phyloP scores from a whole-genome alignment of 2,113 vertebrate genomes.

The Erythrocercus mccallii region DNA sequence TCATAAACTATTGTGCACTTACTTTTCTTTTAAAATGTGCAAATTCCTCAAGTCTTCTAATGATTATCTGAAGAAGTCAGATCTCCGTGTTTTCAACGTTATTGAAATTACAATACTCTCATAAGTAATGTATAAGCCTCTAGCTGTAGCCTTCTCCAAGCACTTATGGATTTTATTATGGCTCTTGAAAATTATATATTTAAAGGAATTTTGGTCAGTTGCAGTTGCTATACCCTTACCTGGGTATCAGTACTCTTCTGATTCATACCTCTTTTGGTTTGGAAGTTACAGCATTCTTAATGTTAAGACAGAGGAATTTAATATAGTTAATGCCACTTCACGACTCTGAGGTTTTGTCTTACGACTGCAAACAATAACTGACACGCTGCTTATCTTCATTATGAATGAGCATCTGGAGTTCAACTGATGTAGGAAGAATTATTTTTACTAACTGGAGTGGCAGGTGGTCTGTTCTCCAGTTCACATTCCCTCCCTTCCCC shows the following conservation, averaged over 20 bases:
- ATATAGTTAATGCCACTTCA: background rate
- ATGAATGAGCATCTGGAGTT: background rate
- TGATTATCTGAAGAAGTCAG: background rate
- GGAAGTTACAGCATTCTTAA: background rate
- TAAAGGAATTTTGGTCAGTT: background rate
- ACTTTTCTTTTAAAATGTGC: background rate
- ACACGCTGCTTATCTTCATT: background rate
- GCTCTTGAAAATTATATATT: background rate
- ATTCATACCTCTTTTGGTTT: background rate
- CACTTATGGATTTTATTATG: background rate
- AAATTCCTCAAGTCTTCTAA: background rate
- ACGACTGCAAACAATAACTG: background rate
- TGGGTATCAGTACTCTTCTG: background rate
- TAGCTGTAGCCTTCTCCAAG: background rate
- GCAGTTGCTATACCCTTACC: background rate
- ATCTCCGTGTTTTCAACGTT: background rate
- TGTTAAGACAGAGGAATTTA: background rate
- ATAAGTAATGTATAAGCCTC: background rate
- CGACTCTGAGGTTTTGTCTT: background rate
- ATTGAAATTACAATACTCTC: background rate
- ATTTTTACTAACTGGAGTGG: background rate
- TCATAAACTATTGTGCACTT: background rate
- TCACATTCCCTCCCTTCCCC: background rate
- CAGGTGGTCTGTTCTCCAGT: background rate
- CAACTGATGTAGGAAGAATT: background rate